Conservation (phyloP, 1,140 invertebrate genomes). For the Thaumetopoea pityocampa region DNA sequence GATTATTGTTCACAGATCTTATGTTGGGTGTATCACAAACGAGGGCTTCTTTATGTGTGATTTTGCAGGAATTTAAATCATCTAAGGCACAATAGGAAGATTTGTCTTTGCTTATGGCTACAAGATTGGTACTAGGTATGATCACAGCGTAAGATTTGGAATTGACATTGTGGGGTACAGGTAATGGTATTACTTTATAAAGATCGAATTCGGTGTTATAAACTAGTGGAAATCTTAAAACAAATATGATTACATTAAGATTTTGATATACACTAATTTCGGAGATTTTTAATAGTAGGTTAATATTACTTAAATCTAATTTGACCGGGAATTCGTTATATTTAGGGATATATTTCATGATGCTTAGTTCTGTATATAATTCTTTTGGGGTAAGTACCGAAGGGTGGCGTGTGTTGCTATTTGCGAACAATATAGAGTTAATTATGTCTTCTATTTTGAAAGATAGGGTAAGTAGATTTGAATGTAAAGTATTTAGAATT, state of each 20-base stretch:
- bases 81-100: constrained; percentile 4
- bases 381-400: constrained; percentile 15
- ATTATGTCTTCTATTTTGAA: constrained; percentile 25
- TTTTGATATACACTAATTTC: too few species aligned
- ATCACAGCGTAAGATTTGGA: constrained; percentile 8
- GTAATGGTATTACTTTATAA: constrained; percentile 15
- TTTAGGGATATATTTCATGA: constrained; percentile 14
- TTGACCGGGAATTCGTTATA: constrained; percentile 19
- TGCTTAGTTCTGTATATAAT: constrained; percentile 18
- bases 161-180: constrained; percentile 5
- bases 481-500: too few species aligned
- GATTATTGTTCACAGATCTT: neutral
- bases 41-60: neutral
- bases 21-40: constrained; percentile 4
- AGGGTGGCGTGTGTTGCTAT: constrained; percentile 16
- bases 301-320: too few species aligned
- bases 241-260: too few species aligned
- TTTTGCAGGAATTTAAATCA: constrained; percentile 7
- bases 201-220: constrained; percentile 5
- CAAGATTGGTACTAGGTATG: constrained; percentile 3
- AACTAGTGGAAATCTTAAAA: constrained; percentile 19
- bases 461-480: constrained; percentile 19
- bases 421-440: constrained; percentile 16
- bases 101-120: constrained; percentile 14
- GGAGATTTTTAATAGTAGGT: too few species aligned